Evolutionary conservation across 2,797 vertebrate genomes (phyloP).

Genomic region (Dipus sagitta): DNA sequence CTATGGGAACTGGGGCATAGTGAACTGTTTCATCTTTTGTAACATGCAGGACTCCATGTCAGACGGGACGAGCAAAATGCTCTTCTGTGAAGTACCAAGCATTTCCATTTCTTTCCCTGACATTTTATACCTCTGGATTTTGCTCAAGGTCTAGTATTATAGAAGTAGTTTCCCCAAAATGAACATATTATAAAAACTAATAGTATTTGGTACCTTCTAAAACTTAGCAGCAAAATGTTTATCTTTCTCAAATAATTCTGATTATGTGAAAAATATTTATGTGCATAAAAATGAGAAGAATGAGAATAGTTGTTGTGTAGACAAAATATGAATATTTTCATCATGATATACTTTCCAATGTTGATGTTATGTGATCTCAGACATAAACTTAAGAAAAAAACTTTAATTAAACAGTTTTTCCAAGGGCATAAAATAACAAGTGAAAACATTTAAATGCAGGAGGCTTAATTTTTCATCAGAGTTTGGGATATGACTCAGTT

Average conservation of each 20-base stretch:
- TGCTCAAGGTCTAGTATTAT: slow-evolving; percentile 6
- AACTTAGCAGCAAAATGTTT: slow-evolving; percentile 19
- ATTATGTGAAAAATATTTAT: slow-evolving; percentile 55
- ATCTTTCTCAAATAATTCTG: slow-evolving; percentile 26
- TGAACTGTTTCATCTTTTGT: neutral
- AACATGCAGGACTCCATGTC: neutral
- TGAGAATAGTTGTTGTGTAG: slow-evolving; percentile 18
- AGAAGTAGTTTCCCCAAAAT: neutral
- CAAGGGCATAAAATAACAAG: slow-evolving; percentile 31
- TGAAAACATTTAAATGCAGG: slow-evolving; percentile 23
- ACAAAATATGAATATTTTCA: slow-evolving; percentile 37
- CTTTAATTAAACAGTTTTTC: slow-evolving; percentile 30
- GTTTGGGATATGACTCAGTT: too few relatives aligned
- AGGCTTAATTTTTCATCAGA: slow-evolving; percentile 12
- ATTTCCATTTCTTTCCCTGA: slow-evolving; percentile 11
- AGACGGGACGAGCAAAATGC: neutral
- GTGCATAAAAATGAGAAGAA: slow-evolving; percentile 29
- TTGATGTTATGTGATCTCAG: slow-evolving; percentile 58
- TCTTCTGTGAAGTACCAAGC: neutral
- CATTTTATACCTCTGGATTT: slow-evolving; percentile 40
- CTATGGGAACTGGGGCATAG: neutral
- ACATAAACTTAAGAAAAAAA: slow-evolving; percentile 44
- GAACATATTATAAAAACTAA: slow-evolving; percentile 46
- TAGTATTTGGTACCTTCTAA: slow-evolving; percentile 18
- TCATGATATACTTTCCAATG: neutral